A percentile compares a stretch with the other conserved stretches of the same genome.
These are phyloP conservation scores for Chaunax sp. DNA, from an alignment of 2,797 vertebrate genomes.

Conservation along the genomic window DNA sequence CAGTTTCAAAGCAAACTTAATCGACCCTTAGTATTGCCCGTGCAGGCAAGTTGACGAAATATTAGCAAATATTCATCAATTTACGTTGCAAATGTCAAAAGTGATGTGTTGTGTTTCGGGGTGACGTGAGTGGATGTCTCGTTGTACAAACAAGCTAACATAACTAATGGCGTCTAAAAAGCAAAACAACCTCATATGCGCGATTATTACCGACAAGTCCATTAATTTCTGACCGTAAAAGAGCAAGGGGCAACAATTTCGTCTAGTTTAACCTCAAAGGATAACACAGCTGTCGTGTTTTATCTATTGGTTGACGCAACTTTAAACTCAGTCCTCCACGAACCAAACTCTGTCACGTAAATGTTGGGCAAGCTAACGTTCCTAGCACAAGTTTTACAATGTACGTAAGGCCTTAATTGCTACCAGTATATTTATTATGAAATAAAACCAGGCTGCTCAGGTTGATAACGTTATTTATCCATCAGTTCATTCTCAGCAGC, in stretches of 20 bases:
- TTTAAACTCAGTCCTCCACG: no score
- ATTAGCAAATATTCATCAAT: not conserved
- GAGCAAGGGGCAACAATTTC: no score
- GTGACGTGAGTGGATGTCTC: conserved; percentile 22
- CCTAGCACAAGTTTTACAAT: not conserved
- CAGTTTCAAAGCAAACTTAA: not conserved
- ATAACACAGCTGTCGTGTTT: not conserved
- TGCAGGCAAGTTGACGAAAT: not conserved
- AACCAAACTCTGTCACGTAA: no score
- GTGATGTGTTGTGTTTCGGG: not conserved
- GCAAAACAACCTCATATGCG: not conserved
- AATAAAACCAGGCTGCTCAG: no score
- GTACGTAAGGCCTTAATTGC: not conserved
- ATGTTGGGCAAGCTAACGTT: no score
- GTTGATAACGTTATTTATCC: no score
- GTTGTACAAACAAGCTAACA: not conserved
- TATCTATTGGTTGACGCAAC: not conserved
- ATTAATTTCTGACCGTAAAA: accelerated
- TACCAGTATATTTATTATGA: no score
- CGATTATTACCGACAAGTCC: accelerated
- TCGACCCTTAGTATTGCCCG: accelerated
- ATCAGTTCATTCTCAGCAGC: no score
- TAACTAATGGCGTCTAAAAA: conserved; percentile 1
- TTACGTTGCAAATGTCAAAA: not conserved
- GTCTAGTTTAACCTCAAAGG: no score